Base-by-base conservation (phyloP, 2,888 invertebrate species). In the Mythimna lalbum region DNA sequence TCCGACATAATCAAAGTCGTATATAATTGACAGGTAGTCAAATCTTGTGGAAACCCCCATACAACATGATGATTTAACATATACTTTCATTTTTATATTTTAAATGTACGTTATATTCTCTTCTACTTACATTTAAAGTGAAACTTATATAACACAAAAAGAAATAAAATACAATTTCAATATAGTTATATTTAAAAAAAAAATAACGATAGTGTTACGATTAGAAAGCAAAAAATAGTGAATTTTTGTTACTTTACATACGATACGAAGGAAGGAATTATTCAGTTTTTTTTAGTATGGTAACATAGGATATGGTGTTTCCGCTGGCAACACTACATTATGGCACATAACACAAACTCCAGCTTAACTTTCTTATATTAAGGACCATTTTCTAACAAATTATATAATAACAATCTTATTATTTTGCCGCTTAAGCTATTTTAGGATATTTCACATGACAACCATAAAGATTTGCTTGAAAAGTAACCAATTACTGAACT, bases 231-330 rank as follows among this genome's bases (percentile, higher is more conserved):
- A 93, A 93, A 92, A 91, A 92, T 91, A 93, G 93, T 92, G 83
- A 87, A 85, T 77, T 84, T 76, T 90, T 90, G 90, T 93, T 93
- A 93, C 88, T 90, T 92, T 92, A 95, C 92, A 94, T 90, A 90
- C 88, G 86, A 89, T 91, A 93, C 74, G 77, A 85, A 81, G 92
- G 93, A 93, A 92, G 92, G 90, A 91, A 90, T 89, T 90, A 89
- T 87, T 89, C 87, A 85, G 84, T 85, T 87, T 92, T 92, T 90
- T 91, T 90, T 88, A 83, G 88, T 90, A 93, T 95, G 95, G 95
- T 96, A 95, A 96, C 95, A 93, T 94, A 92, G 85, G 89, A 84
- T 91, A 92, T 94, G 93, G 94, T 95, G 94, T 94, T 92, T 93
- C 93, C 93, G 95, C 91, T 93, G 93, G 94, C 94, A 94, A 94